phyloP scores from a whole-genome alignment of 30 jellyfish, hydroid and myxozoan species.

The Cassiopea andromeda region DNA sequence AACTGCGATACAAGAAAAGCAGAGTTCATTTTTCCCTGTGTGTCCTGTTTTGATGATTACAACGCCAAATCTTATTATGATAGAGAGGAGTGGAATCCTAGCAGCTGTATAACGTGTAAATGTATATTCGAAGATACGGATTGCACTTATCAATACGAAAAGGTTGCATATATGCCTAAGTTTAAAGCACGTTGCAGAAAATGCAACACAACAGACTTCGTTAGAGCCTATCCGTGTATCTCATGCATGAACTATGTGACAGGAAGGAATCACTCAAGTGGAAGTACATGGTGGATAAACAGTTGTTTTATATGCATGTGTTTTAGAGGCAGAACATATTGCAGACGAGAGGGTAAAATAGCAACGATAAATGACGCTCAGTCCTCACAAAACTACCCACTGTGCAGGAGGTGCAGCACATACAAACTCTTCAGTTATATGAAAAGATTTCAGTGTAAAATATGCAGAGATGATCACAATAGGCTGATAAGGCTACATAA shows the following conservation, averaged over 20 bases:
- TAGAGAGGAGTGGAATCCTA: constrained; percentile 13
- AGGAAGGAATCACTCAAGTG: not conserved
- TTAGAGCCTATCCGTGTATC: constrained; percentile 6
- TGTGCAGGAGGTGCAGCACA: constrained; percentile 3
- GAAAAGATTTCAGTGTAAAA: constrained; percentile 14
- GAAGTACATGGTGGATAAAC: constrained; percentile 16
- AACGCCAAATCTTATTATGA: not conserved
- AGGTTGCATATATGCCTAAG: not conserved
- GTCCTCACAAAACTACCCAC: not conserved
- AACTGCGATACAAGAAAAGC: constrained; percentile 5
- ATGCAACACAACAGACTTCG: not conserved
- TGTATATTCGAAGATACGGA: not conserved
- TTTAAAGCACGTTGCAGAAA: not conserved
- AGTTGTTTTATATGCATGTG: constrained; percentile 23
- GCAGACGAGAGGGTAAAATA: constrained; percentile 7
- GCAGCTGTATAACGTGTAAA: not conserved
- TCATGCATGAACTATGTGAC: constrained; percentile 1
- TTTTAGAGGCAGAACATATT: constrained; percentile 26
- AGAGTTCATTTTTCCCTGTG: not conserved
- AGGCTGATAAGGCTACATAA: not conserved
- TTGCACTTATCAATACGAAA: not conserved
- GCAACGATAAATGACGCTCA: not conserved
- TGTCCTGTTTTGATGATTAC: constrained; percentile 10
- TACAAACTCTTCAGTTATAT: not conserved
- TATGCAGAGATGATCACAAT: constrained; percentile 4